phyloP scores from a whole-genome alignment of 2,113 vertebrate species.

The Mionectes macconnelli region DNA sequence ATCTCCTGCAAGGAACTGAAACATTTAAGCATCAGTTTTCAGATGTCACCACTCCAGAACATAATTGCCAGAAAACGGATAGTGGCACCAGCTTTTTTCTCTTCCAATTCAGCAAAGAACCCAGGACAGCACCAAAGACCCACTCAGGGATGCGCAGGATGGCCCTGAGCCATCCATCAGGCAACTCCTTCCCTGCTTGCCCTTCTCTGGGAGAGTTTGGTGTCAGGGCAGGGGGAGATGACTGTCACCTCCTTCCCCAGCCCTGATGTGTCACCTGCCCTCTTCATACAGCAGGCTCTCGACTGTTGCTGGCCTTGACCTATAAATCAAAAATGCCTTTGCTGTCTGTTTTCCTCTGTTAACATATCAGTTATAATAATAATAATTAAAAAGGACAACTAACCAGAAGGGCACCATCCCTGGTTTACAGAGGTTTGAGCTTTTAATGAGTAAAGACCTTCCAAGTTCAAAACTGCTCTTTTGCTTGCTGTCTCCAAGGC shows the following conservation, averaged over 20 bases:
- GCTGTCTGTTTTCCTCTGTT: not conserved
- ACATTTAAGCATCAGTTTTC: not conserved
- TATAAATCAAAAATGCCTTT: not conserved
- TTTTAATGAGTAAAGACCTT: not conserved
- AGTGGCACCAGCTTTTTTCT: not conserved
- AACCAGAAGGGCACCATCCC: not conserved
- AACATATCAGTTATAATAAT: not conserved
- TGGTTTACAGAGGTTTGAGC: not conserved
- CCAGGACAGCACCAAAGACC: not conserved
- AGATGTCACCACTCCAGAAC: not conserved
- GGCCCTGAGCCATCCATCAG: accelerated
- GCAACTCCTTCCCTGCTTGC: not conserved
- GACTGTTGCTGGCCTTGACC: not conserved
- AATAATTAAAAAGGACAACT: not conserved
- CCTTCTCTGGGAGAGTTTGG: not conserved
- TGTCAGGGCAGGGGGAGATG: not conserved
- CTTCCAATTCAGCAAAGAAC: not conserved
- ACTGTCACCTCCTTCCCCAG: not conserved
- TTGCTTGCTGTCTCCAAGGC: not conserved
- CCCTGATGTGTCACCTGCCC: not conserved
- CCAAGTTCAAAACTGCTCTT: not conserved
- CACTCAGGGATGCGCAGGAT: not conserved
- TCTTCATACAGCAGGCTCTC: not conserved
- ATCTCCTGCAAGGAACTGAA: not conserved
- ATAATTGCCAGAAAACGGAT: not conserved